Evolutionary conservation across 2,113 vertebrate species (phyloP).

Genomic region (Scatophagus argus): DNA sequence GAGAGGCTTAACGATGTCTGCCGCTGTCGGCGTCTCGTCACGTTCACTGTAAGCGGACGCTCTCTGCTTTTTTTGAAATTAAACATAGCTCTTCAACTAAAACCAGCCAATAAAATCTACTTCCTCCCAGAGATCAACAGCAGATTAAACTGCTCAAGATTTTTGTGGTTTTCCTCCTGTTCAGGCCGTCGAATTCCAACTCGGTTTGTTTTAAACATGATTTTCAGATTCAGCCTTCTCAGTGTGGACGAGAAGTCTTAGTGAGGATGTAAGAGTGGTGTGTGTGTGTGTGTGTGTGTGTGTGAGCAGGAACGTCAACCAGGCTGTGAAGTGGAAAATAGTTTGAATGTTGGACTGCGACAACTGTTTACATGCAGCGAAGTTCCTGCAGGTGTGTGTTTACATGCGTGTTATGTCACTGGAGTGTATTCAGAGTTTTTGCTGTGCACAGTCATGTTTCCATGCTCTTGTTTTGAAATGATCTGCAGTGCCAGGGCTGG

Average conservation of each 20-base stretch:
- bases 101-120: background rate
- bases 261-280: background rate
- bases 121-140: background rate
- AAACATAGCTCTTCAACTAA: background rate
- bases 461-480: background rate
- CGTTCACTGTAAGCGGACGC: background rate
- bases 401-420: constrained; percentile 35
- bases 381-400: constrained; percentile 59
- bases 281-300: constrained; percentile 6
- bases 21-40: background rate
- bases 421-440: constrained; percentile 4
- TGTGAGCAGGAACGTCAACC: constrained; percentile 21
- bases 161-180: background rate
- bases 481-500: background rate
- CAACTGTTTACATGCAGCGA: constrained; percentile 50
- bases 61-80: no score
- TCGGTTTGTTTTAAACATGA: background rate
- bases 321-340: constrained; percentile 54
- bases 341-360: constrained; percentile 43
- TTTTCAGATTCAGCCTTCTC: background rate
- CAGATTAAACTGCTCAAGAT: background rate
- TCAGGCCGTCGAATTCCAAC: background rate
- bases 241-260: background rate
- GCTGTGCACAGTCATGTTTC: background rate
- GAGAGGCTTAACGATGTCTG: background rate